Percentiles rank a stretch among this genome's conserved stretches.
Evolutionary conservation across 1,140 invertebrate species (phyloP).

Genomic region (Diabrotica virgifera): DNA sequence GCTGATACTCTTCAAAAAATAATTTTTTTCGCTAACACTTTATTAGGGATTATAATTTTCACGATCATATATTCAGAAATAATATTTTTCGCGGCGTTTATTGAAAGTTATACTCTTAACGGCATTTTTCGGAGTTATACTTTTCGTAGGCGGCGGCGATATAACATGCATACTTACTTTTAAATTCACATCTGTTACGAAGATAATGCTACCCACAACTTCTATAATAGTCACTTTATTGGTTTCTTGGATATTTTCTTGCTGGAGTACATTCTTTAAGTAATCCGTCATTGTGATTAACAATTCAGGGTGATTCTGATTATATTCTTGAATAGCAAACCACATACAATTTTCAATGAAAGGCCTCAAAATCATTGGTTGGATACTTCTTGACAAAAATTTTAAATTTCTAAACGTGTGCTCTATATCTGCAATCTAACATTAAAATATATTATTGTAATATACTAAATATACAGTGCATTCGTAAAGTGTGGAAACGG

Average conservation of each 20-base stretch:
- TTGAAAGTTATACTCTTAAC: too few relatives aligned
- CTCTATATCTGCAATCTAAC: constrained; percentile 38
- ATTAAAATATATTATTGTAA: background rate
- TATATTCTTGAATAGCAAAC: constrained; percentile 31
- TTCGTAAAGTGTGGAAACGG: too few relatives aligned
- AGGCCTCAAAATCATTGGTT: constrained; percentile 45
- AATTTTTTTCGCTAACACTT: too few relatives aligned
- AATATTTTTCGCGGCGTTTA: too few relatives aligned
- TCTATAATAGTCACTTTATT: constrained; percentile 41
- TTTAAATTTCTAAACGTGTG: constrained; percentile 46
- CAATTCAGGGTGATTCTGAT: background rate
- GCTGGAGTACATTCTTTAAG: constrained; percentile 35
- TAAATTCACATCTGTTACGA: constrained; percentile 13
- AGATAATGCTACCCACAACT: constrained; percentile 29
- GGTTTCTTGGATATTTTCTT: constrained; percentile 37
- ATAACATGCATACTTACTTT: background rate
- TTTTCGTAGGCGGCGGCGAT: too few relatives aligned
- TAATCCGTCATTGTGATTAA: constrained; percentile 25
- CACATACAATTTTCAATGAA: constrained; percentile 47
- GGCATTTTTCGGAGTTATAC: too few relatives aligned
- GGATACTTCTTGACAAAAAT: constrained; percentile 49
- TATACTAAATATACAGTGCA: too few relatives aligned
- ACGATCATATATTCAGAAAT: too few relatives aligned
- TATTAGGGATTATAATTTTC: too few relatives aligned
- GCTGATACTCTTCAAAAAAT: too few relatives aligned